phyloP scores from a whole-genome alignment of 2,113 vertebrate genomes.

The Diphyllodes magnificus region DNA sequence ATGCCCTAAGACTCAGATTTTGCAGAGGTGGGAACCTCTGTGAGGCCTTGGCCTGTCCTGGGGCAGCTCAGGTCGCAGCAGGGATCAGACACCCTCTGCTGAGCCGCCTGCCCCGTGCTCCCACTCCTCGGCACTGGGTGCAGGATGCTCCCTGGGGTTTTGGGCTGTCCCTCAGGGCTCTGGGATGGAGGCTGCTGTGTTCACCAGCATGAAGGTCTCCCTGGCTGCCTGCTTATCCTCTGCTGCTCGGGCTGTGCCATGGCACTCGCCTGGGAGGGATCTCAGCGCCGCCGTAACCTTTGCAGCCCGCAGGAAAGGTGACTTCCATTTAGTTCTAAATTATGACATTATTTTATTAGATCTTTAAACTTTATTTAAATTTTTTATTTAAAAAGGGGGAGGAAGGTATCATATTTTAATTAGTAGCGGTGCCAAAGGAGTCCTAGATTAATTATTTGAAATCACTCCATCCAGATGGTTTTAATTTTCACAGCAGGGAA shows the following conservation, averaged over 20 bases:
- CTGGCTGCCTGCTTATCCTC: background rate
- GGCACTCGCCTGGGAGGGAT: background rate
- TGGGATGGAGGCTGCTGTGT: background rate
- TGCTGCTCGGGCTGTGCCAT: background rate
- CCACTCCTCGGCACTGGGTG: rapidly evolving
- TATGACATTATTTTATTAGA: slow-evolving; percentile 73
- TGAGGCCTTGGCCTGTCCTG: background rate
- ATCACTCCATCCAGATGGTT: slow-evolving; percentile 76
- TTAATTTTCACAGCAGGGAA: slow-evolving; percentile 79
- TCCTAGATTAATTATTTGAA: slow-evolving; percentile 78
- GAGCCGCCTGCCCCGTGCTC: background rate
- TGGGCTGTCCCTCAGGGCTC: rapidly evolving
- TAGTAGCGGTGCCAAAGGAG: slow-evolving; percentile 76
- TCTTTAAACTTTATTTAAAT: slow-evolving; percentile 79
- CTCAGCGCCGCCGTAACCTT: rapidly evolving
- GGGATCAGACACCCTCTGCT: background rate
- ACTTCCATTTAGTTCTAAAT: slow-evolving; percentile 65
- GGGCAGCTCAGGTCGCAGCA: rapidly evolving
- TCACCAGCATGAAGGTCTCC: background rate
- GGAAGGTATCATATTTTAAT: slow-evolving; percentile 77
- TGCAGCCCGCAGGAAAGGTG: slow-evolving; percentile 31
- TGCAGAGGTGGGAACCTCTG: background rate
- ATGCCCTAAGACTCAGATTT: background rate
- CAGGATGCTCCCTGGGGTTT: background rate
- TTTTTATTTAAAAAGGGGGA: slow-evolving; percentile 66